These are phyloP conservation scores for Tenthredo amoena DNA, from an alignment of 2,888 invertebrate species.

Conservation along the genomic window DNA sequence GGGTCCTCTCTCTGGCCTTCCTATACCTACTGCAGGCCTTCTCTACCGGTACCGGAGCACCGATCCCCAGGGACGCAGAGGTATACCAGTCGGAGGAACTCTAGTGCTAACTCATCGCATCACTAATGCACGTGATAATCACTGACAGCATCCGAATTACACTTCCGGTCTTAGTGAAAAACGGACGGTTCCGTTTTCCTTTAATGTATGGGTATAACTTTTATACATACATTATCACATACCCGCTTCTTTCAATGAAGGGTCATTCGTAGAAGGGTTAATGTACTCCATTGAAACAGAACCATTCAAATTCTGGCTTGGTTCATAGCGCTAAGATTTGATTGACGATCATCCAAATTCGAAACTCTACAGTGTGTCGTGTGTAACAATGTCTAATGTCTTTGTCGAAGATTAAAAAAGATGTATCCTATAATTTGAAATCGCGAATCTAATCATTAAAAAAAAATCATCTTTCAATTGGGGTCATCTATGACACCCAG, in stretches of 20 bases:
- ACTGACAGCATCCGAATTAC: conserved; percentile 47
- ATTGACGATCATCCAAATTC: not conserved
- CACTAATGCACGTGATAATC: conserved; percentile 51
- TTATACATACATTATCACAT: not conserved
- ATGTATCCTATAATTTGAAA: not conserved
- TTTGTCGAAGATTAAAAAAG: not conserved
- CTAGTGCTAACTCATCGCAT: conserved; percentile 36
- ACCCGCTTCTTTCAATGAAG: not conserved
- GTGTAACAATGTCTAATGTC: not conserved
- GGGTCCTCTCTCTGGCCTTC: conserved; percentile 46
- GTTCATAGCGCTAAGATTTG: too few species aligned
- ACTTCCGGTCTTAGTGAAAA: conserved; percentile 44
- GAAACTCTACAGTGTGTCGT: not conserved
- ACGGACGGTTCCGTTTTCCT: not conserved
- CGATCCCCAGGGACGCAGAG: conserved; percentile 60
- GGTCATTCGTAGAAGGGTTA: not conserved
- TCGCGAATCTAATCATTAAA: not conserved
- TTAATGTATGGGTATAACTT: not conserved
- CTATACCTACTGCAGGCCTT: conserved; percentile 26
- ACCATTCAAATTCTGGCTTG: not conserved
- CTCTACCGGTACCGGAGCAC: conserved; percentile 49
- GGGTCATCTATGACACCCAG: not conserved
- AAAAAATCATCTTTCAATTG: not conserved
- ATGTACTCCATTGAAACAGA: not conserved
- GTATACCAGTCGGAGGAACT: conserved; percentile 46